phyloP scores from a whole-genome alignment of 1,140 invertebrate genomes.

The Drosophila eugracilis region DNA sequence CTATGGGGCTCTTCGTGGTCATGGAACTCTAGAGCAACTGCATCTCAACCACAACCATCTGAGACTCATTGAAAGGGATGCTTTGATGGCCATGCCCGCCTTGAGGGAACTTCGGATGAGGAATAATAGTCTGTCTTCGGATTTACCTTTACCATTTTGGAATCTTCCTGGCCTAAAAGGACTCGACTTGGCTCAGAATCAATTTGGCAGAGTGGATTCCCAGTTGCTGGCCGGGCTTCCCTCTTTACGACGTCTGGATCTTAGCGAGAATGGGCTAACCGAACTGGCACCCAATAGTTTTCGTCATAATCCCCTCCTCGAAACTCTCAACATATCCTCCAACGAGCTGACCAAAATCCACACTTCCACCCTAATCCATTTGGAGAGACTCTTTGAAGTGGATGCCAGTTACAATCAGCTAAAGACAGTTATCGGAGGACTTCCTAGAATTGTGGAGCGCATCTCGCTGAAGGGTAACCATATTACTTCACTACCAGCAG shows the following conservation, averaged over 20 bases:
- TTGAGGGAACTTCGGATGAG: slow-evolving; percentile 91
- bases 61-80: slow-evolving; percentile 89
- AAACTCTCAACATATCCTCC: slow-evolving; percentile 91
- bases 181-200: slow-evolving; percentile 92
- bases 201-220: slow-evolving; percentile 89
- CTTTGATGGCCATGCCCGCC: slow-evolving; percentile 92
- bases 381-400: slow-evolving; percentile 91
- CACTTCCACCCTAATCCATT: slow-evolving; percentile 90
- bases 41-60: slow-evolving; percentile 93
- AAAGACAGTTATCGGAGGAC: slow-evolving; percentile 88
- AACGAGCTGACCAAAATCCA: slow-evolving; percentile 89
- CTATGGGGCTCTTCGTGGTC: slow-evolving; percentile 90
- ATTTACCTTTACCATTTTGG: slow-evolving; percentile 90
- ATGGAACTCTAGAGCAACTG: slow-evolving; percentile 91
- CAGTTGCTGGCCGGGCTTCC: slow-evolving; percentile 90
- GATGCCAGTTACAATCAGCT: slow-evolving; percentile 92
- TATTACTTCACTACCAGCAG: slow-evolving; percentile 88
- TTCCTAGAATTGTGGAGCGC: slow-evolving; percentile 91
- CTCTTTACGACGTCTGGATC: slow-evolving; percentile 90
- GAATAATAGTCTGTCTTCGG: slow-evolving; percentile 91
- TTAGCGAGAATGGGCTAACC: slow-evolving; percentile 91
- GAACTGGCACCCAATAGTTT: slow-evolving; percentile 91
- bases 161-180: slow-evolving; percentile 92
- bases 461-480: slow-evolving; percentile 91
- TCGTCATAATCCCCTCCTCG: slow-evolving; percentile 89